Conservation (phyloP, 2,113 vertebrate genomes). For the Myotis davidii region DNA sequence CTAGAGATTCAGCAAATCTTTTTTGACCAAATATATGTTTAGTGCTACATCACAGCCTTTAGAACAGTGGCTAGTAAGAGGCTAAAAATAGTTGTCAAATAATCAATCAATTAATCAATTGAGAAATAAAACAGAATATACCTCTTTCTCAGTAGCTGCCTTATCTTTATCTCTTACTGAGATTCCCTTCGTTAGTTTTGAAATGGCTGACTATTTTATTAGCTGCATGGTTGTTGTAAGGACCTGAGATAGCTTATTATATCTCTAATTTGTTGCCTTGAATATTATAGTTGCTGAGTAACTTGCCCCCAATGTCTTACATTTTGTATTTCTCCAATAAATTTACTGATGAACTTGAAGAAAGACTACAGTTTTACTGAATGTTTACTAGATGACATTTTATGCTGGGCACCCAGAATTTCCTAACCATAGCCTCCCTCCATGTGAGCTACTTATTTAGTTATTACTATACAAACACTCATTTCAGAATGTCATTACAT, state of each 20-base stretch:
- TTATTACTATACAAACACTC: neutral
- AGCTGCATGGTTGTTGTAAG: neutral
- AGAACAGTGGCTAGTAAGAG: neutral
- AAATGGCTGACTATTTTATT: neutral
- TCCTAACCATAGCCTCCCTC: neutral
- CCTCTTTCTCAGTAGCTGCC: neutral
- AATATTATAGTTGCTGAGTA: neutral
- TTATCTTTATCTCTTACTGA: neutral
- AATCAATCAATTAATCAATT: neutral
- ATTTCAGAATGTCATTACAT: neutral
- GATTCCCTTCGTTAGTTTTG: neutral
- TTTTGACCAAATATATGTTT: neutral
- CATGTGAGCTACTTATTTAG: neutral
- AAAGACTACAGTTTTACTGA: neutral
- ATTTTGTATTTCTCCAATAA: neutral
- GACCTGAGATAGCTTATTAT: neutral
- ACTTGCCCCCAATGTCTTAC: neutral
- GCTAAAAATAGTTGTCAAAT: neutral
- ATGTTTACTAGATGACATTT: neutral
- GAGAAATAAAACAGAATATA: neutral
- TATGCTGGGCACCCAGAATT: neutral
- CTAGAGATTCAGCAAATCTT: neutral
- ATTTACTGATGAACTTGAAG: neutral
- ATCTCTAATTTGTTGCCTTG: neutral
- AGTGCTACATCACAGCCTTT: neutral